Conservation (phyloP, 2,113 vertebrate species). For the Gymnocephalus cernua region DNA sequence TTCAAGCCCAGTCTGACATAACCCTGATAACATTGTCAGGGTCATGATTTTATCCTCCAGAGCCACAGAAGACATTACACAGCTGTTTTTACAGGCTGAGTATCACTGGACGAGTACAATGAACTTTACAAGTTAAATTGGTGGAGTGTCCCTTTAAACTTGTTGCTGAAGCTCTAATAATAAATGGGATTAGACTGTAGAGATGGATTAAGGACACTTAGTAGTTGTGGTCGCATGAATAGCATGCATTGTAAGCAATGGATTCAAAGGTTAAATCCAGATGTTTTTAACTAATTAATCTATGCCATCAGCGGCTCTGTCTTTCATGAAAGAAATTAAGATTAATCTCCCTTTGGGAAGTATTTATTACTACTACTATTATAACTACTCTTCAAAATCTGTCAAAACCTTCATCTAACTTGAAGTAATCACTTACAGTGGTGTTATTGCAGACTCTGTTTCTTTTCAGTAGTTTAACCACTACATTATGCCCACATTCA, state of each 20-base stretch:
- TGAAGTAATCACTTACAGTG: constrained; percentile 23
- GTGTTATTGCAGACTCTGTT: constrained; percentile 37
- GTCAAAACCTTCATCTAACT: constrained; percentile 30
- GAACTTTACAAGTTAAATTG: not conserved
- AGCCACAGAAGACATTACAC: not conserved
- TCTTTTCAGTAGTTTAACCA: constrained; percentile 33
- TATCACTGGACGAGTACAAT: too few species aligned
- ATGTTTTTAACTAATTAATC: constrained; percentile 29
- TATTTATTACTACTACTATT: too few species aligned
- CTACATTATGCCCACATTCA: constrained; percentile 44
- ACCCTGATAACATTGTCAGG: not conserved
- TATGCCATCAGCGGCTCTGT: not conserved
- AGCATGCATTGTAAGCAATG: not conserved
- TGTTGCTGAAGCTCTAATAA: not conserved
- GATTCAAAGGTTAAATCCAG: constrained; percentile 24
- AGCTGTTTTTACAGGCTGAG: too few species aligned
- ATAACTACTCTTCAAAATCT: constrained; percentile 16
- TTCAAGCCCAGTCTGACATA: not conserved
- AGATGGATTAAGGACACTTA: not conserved
- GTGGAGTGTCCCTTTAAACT: not conserved
- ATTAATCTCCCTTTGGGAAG: not conserved
- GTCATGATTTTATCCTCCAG: not conserved
- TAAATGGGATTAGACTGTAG: not conserved
- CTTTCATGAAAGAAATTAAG: constrained; percentile 6
- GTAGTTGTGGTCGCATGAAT: not conserved